Evolutionary conservation across 2,888 invertebrate species (phyloP).

Genomic region (Macrosiphum euphorbiae): DNA sequence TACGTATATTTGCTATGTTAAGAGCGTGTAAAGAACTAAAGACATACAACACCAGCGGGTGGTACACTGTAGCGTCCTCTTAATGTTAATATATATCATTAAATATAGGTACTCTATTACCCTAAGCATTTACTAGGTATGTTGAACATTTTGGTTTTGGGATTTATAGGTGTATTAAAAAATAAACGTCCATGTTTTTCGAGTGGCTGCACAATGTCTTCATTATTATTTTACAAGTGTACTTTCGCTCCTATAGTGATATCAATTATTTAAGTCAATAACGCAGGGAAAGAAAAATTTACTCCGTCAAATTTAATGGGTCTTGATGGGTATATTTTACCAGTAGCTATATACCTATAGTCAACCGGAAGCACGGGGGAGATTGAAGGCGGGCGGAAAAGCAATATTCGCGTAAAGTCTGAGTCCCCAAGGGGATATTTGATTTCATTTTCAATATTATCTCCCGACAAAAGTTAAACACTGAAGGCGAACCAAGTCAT

Average conservation of each 20-base stretch:
- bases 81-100: background rate
- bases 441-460: slow-evolving; percentile 64
- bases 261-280: slow-evolving; percentile 52
- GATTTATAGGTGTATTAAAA: slow-evolving; percentile 18
- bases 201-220: background rate
- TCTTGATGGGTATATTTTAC: slow-evolving; percentile 49
- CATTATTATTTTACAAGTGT: slow-evolving; percentile 52
- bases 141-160: background rate
- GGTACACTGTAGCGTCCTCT: background rate
- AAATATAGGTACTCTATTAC: background rate
- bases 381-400: slow-evolving; percentile 38
- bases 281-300: slow-evolving; percentile 36
- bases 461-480: slow-evolving; percentile 54
- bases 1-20: background rate
- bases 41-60: background rate
- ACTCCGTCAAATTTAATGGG: slow-evolving; percentile 42
- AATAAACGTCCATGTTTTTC: background rate
- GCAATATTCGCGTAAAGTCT: slow-evolving; percentile 50
- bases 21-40: background rate
- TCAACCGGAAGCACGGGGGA: slow-evolving; percentile 7
- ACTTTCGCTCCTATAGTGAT: slow-evolving; percentile 13
- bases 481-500: slow-evolving; percentile 37
- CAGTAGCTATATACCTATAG: slow-evolving; percentile 30
- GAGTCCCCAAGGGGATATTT: slow-evolving; percentile 56
- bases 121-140: background rate